These are phyloP conservation scores for Drosophila flavopinicola DNA, from an alignment of 2,888 invertebrate genomes.

Conservation along the genomic window DNA sequence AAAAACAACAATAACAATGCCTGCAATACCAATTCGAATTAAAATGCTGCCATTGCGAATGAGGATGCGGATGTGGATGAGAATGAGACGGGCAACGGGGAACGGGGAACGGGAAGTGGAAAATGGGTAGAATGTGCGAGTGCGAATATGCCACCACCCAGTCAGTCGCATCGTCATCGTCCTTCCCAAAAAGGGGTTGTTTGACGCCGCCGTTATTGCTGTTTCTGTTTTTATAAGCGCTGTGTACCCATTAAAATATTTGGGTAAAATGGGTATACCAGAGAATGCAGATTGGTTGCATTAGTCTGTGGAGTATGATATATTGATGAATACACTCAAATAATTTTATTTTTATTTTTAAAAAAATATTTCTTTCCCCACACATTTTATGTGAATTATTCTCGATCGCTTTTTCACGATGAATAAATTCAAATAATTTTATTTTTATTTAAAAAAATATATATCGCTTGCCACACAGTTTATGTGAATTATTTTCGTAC, in stretches of 20 bases:
- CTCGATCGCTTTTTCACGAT: no score
- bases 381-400: no score
- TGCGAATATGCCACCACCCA: constrained; percentile 62
- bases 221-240: constrained; percentile 4
- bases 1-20: constrained; percentile 65
- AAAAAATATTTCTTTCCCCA: no score
- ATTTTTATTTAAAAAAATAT: no score
- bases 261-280: not conserved
- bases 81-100: constrained; percentile 1
- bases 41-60: constrained; percentile 70
- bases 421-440: no score
- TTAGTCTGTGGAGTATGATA: no score
- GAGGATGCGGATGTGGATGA: constrained; percentile 13
- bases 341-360: no score
- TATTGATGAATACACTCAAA: not conserved
- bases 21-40: constrained; percentile 75
- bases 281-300: no score
- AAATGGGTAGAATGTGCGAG: constrained; percentile 19
- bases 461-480: no score
- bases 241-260: not conserved
- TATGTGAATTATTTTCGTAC: no score
- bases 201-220: constrained; percentile 34
- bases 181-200: constrained; percentile 51
- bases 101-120: constrained; percentile 12
- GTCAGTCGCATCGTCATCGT: constrained; percentile 34